Base-by-base conservation (phyloP, 2,113 vertebrate species). In the Cyprinodon brontotheroides region DNA sequence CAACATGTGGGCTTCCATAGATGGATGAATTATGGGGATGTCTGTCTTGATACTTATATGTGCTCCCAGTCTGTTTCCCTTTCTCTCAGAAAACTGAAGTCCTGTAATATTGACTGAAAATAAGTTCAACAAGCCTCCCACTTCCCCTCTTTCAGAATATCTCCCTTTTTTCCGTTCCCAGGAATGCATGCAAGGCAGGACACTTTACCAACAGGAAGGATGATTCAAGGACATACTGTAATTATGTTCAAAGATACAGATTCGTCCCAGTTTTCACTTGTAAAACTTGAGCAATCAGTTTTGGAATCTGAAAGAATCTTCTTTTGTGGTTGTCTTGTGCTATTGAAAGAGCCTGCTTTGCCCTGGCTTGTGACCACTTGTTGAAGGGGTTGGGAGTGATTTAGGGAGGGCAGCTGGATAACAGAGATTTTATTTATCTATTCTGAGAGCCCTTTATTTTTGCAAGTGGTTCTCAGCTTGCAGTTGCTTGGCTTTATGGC, bases 401-500 rank as follows among this genome's bases (percentile, higher is more conserved):
- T 95, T 94, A 94, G 82, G 70, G 89, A 84, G 81, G 92, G 92
- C 94, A 95, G 93, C 93, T 95, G 93, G 89, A 87, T 91, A 90
- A 89, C 90, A 90, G 90, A 91, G 86, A 90, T 94, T 91, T 89
- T 91, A 92, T 94, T 94, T 89, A 90, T 93, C 89, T 92, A 91
- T 93, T 93, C 91, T 91, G 86, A 91, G 89, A 92, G 87, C 79
- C 89, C 80, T 92, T 89, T 89, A 89, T 91, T 92, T 89, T 90
- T 83, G 80, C 74, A 77, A 90, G 86, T 86, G 84, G 87, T 85
- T 90, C 91, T 92, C 86, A 81, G 90, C 92, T 87, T 83, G 78
- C 92, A 93, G 89, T 94, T 89, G 89, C 80, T 82, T 83, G 83
- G 87, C 89, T 92, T 91, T 90, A 89, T 87, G 79, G 77, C 72